Evolutionary conservation across 2,888 invertebrate species (phyloP).

Genomic region (Acanthosepion esculentum): DNA sequence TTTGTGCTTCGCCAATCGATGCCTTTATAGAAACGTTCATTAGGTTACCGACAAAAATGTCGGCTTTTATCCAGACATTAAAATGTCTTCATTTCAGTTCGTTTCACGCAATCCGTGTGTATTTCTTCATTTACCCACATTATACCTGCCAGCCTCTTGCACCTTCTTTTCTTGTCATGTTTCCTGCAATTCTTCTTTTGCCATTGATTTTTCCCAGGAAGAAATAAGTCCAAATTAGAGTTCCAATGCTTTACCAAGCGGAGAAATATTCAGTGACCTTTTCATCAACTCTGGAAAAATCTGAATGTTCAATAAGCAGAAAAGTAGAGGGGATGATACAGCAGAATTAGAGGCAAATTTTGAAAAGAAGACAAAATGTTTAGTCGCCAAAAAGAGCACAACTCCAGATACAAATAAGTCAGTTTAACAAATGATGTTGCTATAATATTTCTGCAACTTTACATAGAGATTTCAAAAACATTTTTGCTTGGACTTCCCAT

Average conservation of each 20-base stretch:
- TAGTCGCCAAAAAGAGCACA: too few species aligned
- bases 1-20: not conserved
- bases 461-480: too few species aligned
- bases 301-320: not conserved
- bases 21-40: not conserved
- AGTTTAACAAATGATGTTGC: too few species aligned
- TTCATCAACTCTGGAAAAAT: not conserved
- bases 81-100: not conserved
- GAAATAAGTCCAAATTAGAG: not conserved
- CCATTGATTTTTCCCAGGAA: not conserved
- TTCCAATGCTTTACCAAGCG: not conserved
- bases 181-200: not conserved
- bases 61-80: not conserved
- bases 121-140: not conserved
- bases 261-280: not conserved
- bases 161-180: not conserved
- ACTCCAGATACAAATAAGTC: too few species aligned
- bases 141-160: not conserved
- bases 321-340: accelerated
- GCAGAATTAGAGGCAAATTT: not conserved
- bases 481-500: too few species aligned
- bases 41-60: not conserved
- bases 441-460: too few species aligned
- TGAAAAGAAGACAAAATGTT: too few species aligned
- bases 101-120: not conserved